Percentiles rank a stretch among this genome's conserved stretches.
These are phyloP conservation scores for Pantherophis guttatus DNA, from an alignment of 2,113 vertebrate genomes.

Conservation along the genomic window DNA sequence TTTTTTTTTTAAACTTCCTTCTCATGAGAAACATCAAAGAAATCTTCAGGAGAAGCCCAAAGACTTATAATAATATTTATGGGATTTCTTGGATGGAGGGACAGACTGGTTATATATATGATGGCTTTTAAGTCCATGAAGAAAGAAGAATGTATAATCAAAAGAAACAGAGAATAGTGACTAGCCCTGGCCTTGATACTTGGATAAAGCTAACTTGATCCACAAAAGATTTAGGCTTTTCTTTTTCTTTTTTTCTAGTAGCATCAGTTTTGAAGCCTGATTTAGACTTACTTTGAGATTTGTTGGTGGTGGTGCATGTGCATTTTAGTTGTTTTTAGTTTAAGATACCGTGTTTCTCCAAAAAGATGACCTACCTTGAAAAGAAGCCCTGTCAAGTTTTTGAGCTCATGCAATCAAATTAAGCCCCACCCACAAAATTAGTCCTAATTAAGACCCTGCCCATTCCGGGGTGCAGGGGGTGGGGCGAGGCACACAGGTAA, in stretches of 20 bases:
- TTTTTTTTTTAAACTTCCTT: not conserved
- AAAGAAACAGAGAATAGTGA: not conserved
- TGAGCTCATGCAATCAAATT: too few relatives aligned
- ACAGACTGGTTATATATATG: not conserved
- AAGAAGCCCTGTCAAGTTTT: too few relatives aligned
- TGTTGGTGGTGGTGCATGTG: not conserved
- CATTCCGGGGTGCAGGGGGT: too few relatives aligned
- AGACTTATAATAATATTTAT: not conserved
- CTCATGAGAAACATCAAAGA: not conserved
- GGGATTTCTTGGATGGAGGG: not conserved
- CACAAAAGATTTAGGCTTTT: not conserved
- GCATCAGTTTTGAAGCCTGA: not conserved
- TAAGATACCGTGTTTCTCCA: not conserved
- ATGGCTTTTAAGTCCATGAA: not conserved
- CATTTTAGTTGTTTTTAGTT: not conserved
- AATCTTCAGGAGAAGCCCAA: not conserved
- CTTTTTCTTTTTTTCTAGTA: not conserved
- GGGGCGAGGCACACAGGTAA: too few relatives aligned
- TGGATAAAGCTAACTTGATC: not conserved
- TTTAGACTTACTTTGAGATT: not conserved
- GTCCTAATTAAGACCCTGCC: too few relatives aligned
- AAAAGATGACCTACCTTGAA: too few relatives aligned
- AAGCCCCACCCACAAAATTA: too few relatives aligned
- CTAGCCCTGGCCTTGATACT: too few relatives aligned
- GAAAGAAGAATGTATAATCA: not conserved